These are phyloP conservation scores for Podarcis muralis DNA, from an alignment of 2,113 vertebrate genomes.

Conservation along the genomic window DNA sequence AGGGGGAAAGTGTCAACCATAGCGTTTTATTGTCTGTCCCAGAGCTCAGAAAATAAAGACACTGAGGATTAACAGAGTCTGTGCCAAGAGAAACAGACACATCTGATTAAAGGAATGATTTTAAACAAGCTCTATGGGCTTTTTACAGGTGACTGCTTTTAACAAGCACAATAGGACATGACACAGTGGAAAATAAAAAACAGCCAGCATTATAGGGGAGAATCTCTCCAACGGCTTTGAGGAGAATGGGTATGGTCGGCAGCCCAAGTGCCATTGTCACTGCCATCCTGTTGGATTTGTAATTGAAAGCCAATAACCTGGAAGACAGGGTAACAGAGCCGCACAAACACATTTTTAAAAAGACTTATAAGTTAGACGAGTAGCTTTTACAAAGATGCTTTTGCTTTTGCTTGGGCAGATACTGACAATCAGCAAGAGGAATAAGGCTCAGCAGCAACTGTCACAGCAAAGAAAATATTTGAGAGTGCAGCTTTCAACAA, in stretches of 20 bases:
- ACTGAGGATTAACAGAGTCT: conserved; percentile 20
- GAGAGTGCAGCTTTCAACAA: neutral
- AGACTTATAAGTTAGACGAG: conserved; percentile 28
- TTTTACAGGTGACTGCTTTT: conserved; percentile 23
- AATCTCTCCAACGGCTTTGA: neutral
- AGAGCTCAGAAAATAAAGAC: conserved; percentile 13
- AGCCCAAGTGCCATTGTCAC: neutral
- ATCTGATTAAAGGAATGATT: neutral
- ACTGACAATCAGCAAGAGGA: neutral
- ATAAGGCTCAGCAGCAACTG: neutral
- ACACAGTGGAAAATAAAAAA: neutral
- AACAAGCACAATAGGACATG: conserved; percentile 2
- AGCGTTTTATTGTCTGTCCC: conserved; percentile 9
- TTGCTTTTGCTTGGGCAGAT: neutral
- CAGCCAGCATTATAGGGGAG: neutral
- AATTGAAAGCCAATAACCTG: conserved; percentile 6
- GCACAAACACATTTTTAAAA: neutral
- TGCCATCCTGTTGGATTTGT: neutral
- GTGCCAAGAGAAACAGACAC: neutral
- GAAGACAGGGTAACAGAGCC: conserved; percentile 6
- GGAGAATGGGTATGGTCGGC: neutral
- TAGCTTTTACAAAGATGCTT: neutral
- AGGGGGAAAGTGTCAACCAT: neutral
- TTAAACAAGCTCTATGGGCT: neutral
- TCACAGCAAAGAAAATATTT: neutral